Evolutionary conservation across 2,113 vertebrate species (phyloP).

Genomic region (Gymnorhina tibicen): DNA sequence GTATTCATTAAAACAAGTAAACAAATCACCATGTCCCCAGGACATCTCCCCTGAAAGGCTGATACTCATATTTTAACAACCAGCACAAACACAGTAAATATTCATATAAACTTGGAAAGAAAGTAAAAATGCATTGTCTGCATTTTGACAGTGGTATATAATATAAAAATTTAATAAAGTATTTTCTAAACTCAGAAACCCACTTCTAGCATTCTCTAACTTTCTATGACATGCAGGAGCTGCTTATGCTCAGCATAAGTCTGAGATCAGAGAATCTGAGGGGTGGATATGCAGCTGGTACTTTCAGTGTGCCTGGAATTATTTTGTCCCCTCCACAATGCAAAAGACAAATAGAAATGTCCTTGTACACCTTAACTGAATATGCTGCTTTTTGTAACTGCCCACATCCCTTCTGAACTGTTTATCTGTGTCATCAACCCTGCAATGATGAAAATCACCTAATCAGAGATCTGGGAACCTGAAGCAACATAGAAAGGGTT

Average conservation of each 20-base stretch:
- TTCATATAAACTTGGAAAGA: not conserved
- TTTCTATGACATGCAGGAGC: not conserved
- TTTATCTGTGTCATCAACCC: not conserved
- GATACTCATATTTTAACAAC: not conserved
- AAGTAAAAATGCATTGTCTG: not conserved
- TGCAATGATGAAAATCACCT: not conserved
- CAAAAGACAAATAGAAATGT: not conserved
- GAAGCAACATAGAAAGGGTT: not conserved
- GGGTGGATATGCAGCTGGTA: not conserved
- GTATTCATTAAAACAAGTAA: not conserved
- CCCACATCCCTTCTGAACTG: not conserved
- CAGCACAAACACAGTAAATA: not conserved
- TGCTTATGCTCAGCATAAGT: not conserved
- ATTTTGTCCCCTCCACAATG: not conserved
- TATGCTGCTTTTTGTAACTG: not conserved
- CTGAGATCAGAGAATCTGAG: not conserved
- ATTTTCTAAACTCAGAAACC: not conserved
- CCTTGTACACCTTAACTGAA: not conserved
- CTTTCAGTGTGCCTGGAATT: not conserved
- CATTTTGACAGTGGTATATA: not conserved
- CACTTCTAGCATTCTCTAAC: not conserved
- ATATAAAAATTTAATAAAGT: not conserved
- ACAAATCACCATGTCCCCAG: not conserved
- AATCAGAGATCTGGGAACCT: not conserved
- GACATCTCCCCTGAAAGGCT: not conserved